Evolutionary conservation across 2,113 vertebrate genomes (phyloP).

Genomic region (Natator depressus): DNA sequence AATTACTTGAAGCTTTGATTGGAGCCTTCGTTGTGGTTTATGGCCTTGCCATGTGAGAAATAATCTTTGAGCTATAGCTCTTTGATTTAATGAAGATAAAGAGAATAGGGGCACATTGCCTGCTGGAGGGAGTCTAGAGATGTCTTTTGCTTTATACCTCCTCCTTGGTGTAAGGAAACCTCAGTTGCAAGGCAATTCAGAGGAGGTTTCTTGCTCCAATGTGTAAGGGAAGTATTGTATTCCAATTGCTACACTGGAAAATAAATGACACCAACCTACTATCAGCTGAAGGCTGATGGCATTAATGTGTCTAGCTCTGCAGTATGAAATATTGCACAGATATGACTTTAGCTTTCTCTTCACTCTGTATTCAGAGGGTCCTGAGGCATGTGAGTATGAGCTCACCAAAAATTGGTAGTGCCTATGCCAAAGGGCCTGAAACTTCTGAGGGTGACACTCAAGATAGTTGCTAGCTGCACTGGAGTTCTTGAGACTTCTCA

Average conservation of each 20-base stretch:
- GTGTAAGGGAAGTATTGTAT: background rate
- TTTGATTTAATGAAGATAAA: background rate
- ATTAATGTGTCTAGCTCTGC: accelerated
- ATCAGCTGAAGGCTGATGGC: background rate
- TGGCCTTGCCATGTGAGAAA: background rate
- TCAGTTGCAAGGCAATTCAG: background rate
- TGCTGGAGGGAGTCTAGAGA: background rate
- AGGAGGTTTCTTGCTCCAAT: background rate
- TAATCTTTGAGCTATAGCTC: background rate
- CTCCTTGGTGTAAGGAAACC: background rate
- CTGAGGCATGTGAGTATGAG: accelerated
- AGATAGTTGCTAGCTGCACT: background rate
- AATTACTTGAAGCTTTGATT: background rate
- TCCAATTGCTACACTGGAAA: background rate
- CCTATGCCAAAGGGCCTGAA: background rate
- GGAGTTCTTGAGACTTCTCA: background rate
- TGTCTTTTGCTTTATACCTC: background rate
- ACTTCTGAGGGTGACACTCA: accelerated
- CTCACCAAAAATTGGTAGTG: background rate
- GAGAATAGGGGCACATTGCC: background rate
- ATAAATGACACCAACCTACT: background rate
- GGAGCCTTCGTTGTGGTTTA: background rate
- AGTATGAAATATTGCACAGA: accelerated
- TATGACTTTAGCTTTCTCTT: background rate
- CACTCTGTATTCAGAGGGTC: background rate